phyloP scores from a whole-genome alignment of 1,140 invertebrate genomes.

The Heterodera schachtii region DNA sequence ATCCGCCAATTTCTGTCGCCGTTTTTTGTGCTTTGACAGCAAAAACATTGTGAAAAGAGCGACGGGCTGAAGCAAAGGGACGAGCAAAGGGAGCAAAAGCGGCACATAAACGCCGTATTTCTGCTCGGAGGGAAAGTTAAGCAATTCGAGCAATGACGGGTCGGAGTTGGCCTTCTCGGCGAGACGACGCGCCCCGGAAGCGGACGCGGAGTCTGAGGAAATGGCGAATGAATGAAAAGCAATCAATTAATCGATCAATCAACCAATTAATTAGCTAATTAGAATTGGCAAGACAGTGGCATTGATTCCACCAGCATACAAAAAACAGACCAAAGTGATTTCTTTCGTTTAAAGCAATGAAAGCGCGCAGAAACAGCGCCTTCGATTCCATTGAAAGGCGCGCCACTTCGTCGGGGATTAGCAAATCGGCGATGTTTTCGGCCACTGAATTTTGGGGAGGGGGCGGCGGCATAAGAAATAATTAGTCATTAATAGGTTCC shows the following conservation, averaged over 20 bases:
- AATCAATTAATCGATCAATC: too few species aligned
- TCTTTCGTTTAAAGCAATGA: conserved; percentile 7
- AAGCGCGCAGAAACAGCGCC: conserved; percentile 32
- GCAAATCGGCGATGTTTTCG: conserved; percentile 46
- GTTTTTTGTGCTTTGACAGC: neutral
- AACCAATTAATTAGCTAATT: too few species aligned
- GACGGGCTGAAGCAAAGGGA: conserved; percentile 34
- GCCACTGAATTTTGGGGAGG: too few species aligned
- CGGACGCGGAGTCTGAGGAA: conserved; percentile 36
- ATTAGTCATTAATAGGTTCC: too few species aligned
- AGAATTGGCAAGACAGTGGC: too few species aligned
- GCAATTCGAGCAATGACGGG: conserved; percentile 37
- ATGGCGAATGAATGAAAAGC: too few species aligned
- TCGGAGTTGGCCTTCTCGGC: conserved; percentile 48
- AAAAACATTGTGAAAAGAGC: neutral
- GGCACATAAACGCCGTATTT: conserved; percentile 53
- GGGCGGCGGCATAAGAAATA: too few species aligned
- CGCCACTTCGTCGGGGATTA: conserved; percentile 44
- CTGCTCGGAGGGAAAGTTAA: conserved; percentile 53
- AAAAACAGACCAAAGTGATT: conserved; percentile 9
- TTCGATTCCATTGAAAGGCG: conserved; percentile 26
- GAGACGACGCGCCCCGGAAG: conserved; percentile 41
- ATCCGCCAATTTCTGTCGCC: neutral
- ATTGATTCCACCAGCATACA: too few species aligned
- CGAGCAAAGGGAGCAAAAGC: conserved; percentile 42